Evolutionary conservation across 2,113 vertebrate species (phyloP).

Genomic region (Meriones unguiculatus): DNA sequence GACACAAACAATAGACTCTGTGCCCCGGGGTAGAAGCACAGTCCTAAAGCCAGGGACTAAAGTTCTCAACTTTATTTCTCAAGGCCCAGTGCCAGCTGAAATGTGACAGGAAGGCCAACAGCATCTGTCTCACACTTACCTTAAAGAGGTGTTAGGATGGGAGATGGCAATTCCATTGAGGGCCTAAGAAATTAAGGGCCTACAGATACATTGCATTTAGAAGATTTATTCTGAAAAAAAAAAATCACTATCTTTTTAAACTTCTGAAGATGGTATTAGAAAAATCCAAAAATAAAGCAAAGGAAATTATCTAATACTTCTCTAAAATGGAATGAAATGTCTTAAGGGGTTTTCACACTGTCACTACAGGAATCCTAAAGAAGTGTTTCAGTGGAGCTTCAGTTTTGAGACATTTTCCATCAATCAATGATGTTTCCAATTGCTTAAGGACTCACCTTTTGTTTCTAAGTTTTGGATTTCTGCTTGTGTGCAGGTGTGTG

Average conservation of each 20-base stretch:
- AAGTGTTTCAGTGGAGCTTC: constrained; percentile 24
- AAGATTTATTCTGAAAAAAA: constrained; percentile 42
- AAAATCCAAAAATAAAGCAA: constrained; percentile 29
- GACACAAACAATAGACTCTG: background rate
- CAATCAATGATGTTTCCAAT: constrained; percentile 28
- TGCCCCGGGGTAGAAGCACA: background rate
- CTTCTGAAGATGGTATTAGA: constrained; percentile 21
- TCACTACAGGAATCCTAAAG: constrained; percentile 11
- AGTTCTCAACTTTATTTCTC: constrained; percentile 16
- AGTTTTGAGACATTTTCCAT: constrained; percentile 19
- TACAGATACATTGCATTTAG: constrained; percentile 48
- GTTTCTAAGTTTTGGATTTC: constrained; percentile 30
- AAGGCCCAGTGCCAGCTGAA: background rate
- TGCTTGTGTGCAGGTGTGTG: background rate
- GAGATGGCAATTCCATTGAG: background rate
- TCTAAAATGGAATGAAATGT: constrained; percentile 38
- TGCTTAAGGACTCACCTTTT: constrained; percentile 13
- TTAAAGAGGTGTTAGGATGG: constrained; percentile 9
- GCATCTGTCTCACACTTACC: constrained; percentile 30
- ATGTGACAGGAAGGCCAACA: background rate
- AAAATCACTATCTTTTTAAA: constrained; percentile 45
- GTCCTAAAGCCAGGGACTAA: background rate
- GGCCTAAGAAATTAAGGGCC: constrained; percentile 1
- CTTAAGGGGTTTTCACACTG: constrained; percentile 40
- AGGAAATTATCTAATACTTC: constrained; percentile 16